A percentile compares a stretch with the other conserved stretches of the same genome.
These are phyloP conservation scores for Arctia plantaginis DNA, from an alignment of 2,888 invertebrate genomes.

Conservation along the genomic window DNA sequence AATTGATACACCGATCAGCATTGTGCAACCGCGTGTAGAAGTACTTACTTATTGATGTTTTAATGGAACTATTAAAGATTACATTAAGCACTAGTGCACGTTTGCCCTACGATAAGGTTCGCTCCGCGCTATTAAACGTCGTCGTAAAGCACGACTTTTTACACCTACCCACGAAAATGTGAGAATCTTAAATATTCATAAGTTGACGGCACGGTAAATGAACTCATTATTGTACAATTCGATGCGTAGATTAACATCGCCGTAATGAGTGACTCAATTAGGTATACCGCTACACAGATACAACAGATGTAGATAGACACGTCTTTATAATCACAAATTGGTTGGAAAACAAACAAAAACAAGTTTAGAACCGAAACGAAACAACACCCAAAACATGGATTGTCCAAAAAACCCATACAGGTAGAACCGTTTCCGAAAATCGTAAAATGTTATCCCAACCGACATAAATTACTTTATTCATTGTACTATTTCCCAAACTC, in stretches of 20 bases:
- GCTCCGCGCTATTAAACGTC: slow-evolving; percentile 61
- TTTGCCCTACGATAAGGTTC: slow-evolving; percentile 57
- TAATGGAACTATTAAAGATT: slow-evolving; percentile 43
- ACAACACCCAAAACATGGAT: slow-evolving; percentile 74
- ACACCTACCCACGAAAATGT: slow-evolving; percentile 64
- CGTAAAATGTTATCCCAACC: slow-evolving; percentile 75
- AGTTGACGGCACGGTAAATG: slow-evolving; percentile 73
- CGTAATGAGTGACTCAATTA: slow-evolving; percentile 76
- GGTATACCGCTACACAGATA: slow-evolving; percentile 59
- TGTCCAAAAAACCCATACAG: slow-evolving; percentile 65
- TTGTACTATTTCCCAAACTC: slow-evolving; percentile 85
- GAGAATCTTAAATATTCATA: slow-evolving; percentile 77
- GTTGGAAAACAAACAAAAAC: slow-evolving; percentile 82
- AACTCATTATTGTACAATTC: slow-evolving; percentile 76
- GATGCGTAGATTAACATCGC: slow-evolving; percentile 75
- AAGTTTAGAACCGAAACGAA: slow-evolving; percentile 76
- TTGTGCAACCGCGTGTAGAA: slow-evolving; percentile 37
- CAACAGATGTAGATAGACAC: slow-evolving; percentile 62
- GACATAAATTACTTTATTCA: slow-evolving; percentile 83
- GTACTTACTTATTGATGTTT: slow-evolving; percentile 45
- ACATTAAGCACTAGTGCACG: slow-evolving; percentile 36
- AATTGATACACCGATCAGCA: slow-evolving; percentile 34
- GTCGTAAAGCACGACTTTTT: slow-evolving; percentile 65
- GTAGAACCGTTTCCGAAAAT: slow-evolving; percentile 77
- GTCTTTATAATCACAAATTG: slow-evolving; percentile 78